Conservation (phyloP, 2,888 invertebrate genomes). For the Globia sparganii region DNA sequence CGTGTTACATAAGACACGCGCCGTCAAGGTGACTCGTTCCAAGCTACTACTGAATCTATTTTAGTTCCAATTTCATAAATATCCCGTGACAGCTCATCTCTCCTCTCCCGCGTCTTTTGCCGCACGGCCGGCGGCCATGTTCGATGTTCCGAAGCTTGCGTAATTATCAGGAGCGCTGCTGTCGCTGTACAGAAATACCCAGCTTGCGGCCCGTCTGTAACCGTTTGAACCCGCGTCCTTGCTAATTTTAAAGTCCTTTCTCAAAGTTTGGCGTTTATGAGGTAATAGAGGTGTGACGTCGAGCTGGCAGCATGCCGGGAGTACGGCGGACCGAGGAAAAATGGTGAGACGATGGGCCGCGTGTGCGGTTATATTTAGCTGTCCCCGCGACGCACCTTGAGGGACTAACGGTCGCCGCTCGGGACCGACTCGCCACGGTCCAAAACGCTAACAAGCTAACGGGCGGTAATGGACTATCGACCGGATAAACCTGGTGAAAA, state of each 20-base stretch:
- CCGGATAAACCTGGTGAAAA: conserved; percentile 67
- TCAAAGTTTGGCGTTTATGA: conserved; percentile 88
- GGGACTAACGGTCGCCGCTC: conserved; percentile 74
- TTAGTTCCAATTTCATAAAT: conserved; percentile 90
- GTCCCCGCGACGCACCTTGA: conserved; percentile 83
- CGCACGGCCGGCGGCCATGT: conserved; percentile 83
- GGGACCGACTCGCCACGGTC: conserved; percentile 62
- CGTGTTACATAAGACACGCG: conserved; percentile 84
- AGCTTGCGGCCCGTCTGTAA: conserved; percentile 70
- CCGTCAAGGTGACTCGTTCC: conserved; percentile 89
- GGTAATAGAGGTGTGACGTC: conserved; percentile 87
- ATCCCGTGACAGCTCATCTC: conserved; percentile 90
- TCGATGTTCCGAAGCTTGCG: conserved; percentile 80
- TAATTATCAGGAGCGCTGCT: conserved; percentile 81
- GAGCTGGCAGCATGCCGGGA: conserved; percentile 89
- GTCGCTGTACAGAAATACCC: conserved; percentile 75
- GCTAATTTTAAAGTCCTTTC: conserved; percentile 90
- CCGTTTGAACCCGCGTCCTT: conserved; percentile 84
- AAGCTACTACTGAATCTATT: conserved; percentile 89
- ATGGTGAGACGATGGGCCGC: conserved; percentile 78
- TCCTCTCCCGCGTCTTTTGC: conserved; percentile 87
- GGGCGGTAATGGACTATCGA: conserved; percentile 65
- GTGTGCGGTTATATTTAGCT: conserved; percentile 68
- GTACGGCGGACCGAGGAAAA: conserved; percentile 84
- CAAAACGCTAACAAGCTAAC: conserved; percentile 51